Conservation (phyloP, 1,140 invertebrate species). For the Anastrepha ludens region DNA sequence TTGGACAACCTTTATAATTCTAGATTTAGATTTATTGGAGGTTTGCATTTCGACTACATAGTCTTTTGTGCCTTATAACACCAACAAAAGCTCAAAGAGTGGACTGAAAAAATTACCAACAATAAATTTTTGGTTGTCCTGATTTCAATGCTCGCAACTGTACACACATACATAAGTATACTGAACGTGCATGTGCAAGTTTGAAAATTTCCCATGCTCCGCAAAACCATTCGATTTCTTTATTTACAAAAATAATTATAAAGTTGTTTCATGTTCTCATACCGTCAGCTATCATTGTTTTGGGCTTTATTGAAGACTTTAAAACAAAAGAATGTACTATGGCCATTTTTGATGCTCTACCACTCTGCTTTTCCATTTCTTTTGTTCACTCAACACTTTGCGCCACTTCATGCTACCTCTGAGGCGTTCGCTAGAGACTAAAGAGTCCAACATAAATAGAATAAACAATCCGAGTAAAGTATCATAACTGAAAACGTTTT, state of each 20-base stretch:
- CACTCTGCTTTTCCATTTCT: not conserved
- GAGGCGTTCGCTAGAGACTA: not conserved
- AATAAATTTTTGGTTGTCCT: no score
- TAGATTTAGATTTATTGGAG: no score
- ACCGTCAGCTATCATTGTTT: not conserved
- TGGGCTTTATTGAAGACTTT: not conserved
- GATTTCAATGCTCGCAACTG: no score
- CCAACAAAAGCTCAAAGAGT: no score
- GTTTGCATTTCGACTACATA: no score
- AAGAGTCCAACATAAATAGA: not conserved
- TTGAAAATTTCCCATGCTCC: not conserved
- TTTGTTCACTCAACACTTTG: not conserved
- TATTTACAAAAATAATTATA: not conserved
- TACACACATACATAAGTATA: no score
- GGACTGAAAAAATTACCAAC: no score
- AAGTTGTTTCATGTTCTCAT: not conserved
- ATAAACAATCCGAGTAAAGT: not conserved
- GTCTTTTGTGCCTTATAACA: no score
- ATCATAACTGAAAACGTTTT: constrained; percentile 31
- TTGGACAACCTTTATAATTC: no score
- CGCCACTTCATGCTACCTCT: not conserved
- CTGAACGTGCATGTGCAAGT: not conserved
- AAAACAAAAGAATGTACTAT: not conserved
- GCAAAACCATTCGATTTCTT: not conserved
- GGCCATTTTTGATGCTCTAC: not conserved